Base-by-base conservation (phyloP, 2,797 vertebrate genomes). In the Vespertilio murinus region DNA sequence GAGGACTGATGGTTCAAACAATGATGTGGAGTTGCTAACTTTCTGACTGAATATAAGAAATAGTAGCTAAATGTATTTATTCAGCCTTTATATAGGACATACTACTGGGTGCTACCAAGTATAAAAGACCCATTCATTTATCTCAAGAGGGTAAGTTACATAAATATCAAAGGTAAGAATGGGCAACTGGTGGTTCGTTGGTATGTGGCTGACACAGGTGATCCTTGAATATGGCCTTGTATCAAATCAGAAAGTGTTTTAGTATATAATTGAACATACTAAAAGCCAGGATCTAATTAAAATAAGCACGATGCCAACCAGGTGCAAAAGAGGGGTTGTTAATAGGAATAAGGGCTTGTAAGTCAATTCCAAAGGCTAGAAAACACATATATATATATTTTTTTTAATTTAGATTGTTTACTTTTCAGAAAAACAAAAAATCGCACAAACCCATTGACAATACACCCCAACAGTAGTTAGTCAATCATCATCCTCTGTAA, bases 401-500 rank as follows among this genome's bases (percentile, higher is more conserved):
- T 52, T 52, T 52, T 52, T 18, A 18, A 52, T 23, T 54, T 61
- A 94, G 28, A 42, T 33, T 73, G 28, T 95, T 95, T 94, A 80
- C 28, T 91, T 94, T 96, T 89, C 16, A 91, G 87, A 94, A 11
- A 92, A 92, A 88, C 22, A 80, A 90, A 92, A 91, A 33, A 54
- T 35, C 45, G 70, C 49, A 95, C 17, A 6, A 7, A 45, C 40
- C 40, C 70, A 80, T 6, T 47, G 20, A 78, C 25, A 93, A 84
- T 8, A 73, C 28, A 77, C n/a, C 74, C 73, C 47, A 77, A 78
- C 5, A 94, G 61, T 4, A 61, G 85, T 47, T 61, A 73, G 45
- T 61, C 71, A 93, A 84, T 85, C 73, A 81, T 3, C n/a, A 61
- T 77, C 22, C 20, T 98, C 95, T 97, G 56, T 45, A 95, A 86